Percentiles rank a stretch among this genome's conserved stretches.
phyloP scores from a whole-genome alignment of 2,888 invertebrate genomes.

The Falcaria lacertinaria region DNA sequence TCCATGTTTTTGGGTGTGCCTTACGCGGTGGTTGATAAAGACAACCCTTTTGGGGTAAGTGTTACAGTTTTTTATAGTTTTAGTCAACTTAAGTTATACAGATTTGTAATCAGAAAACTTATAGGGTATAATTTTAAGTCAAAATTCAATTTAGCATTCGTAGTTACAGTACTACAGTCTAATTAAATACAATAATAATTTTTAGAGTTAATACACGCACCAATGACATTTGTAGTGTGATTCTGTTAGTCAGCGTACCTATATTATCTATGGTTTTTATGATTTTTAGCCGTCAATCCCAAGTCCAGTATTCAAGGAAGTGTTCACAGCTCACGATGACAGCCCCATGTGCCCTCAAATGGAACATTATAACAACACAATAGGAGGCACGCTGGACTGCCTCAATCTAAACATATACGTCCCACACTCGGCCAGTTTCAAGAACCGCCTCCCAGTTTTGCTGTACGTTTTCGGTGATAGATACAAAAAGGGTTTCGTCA shows the following conservation, averaged over 20 bases:
- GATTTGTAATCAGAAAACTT: too few species aligned
- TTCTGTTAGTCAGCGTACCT: too few species aligned
- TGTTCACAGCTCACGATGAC: conserved; percentile 21
- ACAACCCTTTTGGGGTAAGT: conserved; percentile 43
- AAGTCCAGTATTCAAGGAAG: conserved; percentile 5
- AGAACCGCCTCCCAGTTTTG: conserved; percentile 27
- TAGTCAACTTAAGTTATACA: too few species aligned
- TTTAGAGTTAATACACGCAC: too few species aligned
- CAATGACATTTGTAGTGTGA: too few species aligned
- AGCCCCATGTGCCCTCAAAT: conserved; percentile 35
- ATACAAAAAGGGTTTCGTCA: conserved; percentile 27
- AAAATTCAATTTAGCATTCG: too few species aligned
- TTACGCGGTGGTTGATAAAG: conserved; percentile 30
- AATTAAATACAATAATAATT: too few species aligned
- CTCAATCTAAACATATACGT: conserved; percentile 81
- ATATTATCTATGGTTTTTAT: not conserved
- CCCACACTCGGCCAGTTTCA: conserved; percentile 37
- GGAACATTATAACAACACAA: conserved; percentile 32
- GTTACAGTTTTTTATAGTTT: too few species aligned
- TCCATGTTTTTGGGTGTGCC: conserved; percentile 32
- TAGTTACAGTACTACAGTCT: too few species aligned
- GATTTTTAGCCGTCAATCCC: conserved; percentile 12
- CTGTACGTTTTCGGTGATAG: conserved; percentile 41
- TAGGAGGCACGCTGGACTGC: conserved; percentile 70
- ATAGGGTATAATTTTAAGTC: too few species aligned